These are phyloP conservation scores for Chymomyza fuscimana DNA, from an alignment of 2,888 invertebrate genomes.

Conservation along the genomic window DNA sequence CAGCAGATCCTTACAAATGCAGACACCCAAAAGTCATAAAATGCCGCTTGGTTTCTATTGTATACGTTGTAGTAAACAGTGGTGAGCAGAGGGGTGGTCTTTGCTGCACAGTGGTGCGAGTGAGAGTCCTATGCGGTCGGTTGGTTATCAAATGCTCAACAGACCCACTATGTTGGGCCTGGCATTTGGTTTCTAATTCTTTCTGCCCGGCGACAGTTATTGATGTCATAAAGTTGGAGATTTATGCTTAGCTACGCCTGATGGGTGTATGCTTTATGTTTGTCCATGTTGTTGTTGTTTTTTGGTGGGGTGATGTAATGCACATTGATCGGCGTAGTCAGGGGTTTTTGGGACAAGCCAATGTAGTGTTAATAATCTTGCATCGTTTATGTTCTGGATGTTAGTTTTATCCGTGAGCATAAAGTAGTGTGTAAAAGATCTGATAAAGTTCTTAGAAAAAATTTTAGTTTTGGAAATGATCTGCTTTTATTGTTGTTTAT, in stretches of 20 bases:
- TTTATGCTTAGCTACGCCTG: slow-evolving; percentile 49
- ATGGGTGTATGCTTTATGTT: slow-evolving; percentile 3
- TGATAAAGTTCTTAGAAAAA: not conserved
- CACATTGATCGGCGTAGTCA: not conserved
- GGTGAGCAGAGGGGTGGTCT: slow-evolving; percentile 41
- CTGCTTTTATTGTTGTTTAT: not conserved
- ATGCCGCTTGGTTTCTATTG: slow-evolving; percentile 49
- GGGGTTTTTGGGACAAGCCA: slow-evolving; percentile 17
- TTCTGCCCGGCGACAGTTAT: slow-evolving; percentile 61
- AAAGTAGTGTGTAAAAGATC: not conserved
- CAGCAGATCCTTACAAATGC: slow-evolving; percentile 35
- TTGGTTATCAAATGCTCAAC: slow-evolving; percentile 51
- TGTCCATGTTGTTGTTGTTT: not conserved
- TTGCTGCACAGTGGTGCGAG: slow-evolving; percentile 38
- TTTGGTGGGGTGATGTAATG: not conserved
- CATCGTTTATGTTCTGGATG: not conserved
- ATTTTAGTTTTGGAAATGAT: not conserved
- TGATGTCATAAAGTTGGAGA: slow-evolving; percentile 74
- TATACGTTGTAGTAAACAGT: slow-evolving; percentile 1
- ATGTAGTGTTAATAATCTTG: slow-evolving; percentile 46
- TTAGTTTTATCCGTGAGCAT: not conserved
- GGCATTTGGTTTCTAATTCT: slow-evolving; percentile 18
- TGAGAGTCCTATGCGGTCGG: slow-evolving; percentile 7
- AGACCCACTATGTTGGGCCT: slow-evolving; percentile 7
- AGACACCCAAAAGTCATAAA: slow-evolving; percentile 69